Percentiles rank a stretch among this genome's conserved stretches.
Evolutionary conservation across 2,888 invertebrate species (phyloP).

Genomic region (Parelbella ahira): DNA sequence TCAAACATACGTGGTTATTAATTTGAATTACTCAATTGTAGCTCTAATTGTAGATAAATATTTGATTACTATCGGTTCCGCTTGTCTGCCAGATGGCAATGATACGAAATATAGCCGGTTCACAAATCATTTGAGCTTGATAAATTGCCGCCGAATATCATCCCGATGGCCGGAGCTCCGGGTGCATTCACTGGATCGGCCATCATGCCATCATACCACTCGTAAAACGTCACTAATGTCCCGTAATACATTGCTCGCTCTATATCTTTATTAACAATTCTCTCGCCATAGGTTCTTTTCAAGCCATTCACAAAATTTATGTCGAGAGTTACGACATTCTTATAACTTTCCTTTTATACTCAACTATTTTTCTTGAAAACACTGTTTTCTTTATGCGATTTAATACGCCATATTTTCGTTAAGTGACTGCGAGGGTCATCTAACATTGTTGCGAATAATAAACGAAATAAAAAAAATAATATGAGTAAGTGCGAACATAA

Average conservation of each 20-base stretch:
- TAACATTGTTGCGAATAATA: conserved; percentile 72
- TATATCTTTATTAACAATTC: conserved; percentile 80
- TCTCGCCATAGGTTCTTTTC: conserved; percentile 68
- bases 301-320: conserved; percentile 73
- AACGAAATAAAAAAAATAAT: conserved; percentile 53
- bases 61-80: no score
- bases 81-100: conserved; percentile 3
- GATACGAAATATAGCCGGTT: conserved; percentile 10
- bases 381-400: conserved; percentile 77
- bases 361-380: conserved; percentile 76
- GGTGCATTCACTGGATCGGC: conserved; percentile 62
- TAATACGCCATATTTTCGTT: conserved; percentile 74
- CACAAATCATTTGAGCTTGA: conserved; percentile 36
- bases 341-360: conserved; percentile 73
- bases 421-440: conserved; percentile 54
- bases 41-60: no score
- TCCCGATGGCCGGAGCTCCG: conserved; percentile 36
- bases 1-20: not conserved
- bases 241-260: conserved; percentile 66
- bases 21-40: not conserved
- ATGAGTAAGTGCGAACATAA: conserved; percentile 59
- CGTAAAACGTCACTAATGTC: conserved; percentile 74
- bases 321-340: conserved; percentile 68
- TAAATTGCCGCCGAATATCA: conserved; percentile 50
- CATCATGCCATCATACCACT: conserved; percentile 57